Base-by-base conservation (phyloP, 1,140 invertebrate species). In the Solen grandis region DNA sequence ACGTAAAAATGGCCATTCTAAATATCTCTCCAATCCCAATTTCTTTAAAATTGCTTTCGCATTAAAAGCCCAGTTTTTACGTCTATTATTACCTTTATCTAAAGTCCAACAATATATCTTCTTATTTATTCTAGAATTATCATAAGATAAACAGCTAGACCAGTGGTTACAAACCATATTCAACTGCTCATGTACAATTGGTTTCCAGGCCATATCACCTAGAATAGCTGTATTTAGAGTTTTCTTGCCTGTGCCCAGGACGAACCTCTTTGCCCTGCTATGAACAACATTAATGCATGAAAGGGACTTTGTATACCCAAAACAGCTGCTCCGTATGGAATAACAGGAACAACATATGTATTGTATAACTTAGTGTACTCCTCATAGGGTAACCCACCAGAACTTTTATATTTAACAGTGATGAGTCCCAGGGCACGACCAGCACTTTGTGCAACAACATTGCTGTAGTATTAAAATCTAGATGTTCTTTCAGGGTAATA, bases 251-350 rank as follows among this genome's bases (percentile, higher is more conserved):
- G 63, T 50, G 35, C 63, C 63, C 27, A 80, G 55, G 59, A 70
- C 59, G 65, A 33, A 72, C 14, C 68, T 59, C 2, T 27, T 29
- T n/a, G 77, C 77, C 72, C 55, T 80, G 33, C 63, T n/a, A 14
- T 72, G 35, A n/a, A 80, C 46, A 29, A 31, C 36, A 41, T 72
- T 59, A 14, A 62, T n/a, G n/a, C n/a, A n/a, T n/a, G n/a, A n/a
- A n/a, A n/a, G n/a, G n/a, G n/a, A n/a, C n/a, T n/a, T n/a, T n/a
- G n/a, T n/a, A n/a, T n/a, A n/a, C n/a, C n/a, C n/a, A n/a, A n/a
- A n/a, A n/a, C n/a, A n/a, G n/a, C n/a, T n/a, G n/a, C n/a, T n/a
- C n/a, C n/a, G n/a, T n/a, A n/a, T n/a, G n/a, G n/a, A n/a, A n/a
- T n/a, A 36, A 52, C 57, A 52, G 69, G 69, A 13, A 70, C 50